Conservation (phyloP, 1,140 invertebrate genomes). For the Drosophila sulfurigaster region DNA sequence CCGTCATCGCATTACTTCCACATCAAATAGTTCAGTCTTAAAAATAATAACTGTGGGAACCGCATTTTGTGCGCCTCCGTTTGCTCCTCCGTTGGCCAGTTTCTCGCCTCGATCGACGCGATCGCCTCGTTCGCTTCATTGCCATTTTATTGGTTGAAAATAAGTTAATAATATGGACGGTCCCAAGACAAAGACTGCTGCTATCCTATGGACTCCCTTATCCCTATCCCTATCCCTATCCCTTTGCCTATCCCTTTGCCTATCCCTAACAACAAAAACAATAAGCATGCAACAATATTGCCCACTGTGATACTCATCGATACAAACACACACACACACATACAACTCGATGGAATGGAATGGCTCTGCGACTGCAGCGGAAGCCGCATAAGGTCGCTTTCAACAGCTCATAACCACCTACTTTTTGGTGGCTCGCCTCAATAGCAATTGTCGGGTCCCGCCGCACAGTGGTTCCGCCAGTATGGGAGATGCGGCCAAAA, state of each 20-base stretch:
- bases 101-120: slow-evolving; percentile 17
- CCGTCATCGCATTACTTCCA: slow-evolving; percentile 78
- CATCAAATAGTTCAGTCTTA: slow-evolving; percentile 75
- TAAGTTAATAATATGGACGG: slow-evolving; percentile 83
- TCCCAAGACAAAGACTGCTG: slow-evolving; percentile 26
- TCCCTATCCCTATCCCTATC: background rate
- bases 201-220: slow-evolving; percentile 44
- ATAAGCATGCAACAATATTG: slow-evolving; percentile 81
- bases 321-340: background rate
- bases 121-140: slow-evolving; percentile 60
- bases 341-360: background rate
- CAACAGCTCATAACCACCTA: slow-evolving; percentile 80
- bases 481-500: too few species aligned
- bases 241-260: background rate
- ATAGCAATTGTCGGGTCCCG: slow-evolving; percentile 40
- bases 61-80: slow-evolving; percentile 40
- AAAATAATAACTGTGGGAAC: slow-evolving; percentile 84
- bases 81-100: slow-evolving; percentile 15
- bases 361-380: slow-evolving; percentile 38
- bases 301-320: slow-evolving; percentile 42
- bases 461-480: too few species aligned
- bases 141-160: slow-evolving; percentile 83
- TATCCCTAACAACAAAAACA: slow-evolving; percentile 39
- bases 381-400: slow-evolving; percentile 63
- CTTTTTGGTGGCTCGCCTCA: slow-evolving; percentile 42